Percentiles rank a stretch among this genome's conserved stretches.
Evolutionary conservation across 2,113 vertebrate species (phyloP).

Genomic region (Ctenodactylus gundi): DNA sequence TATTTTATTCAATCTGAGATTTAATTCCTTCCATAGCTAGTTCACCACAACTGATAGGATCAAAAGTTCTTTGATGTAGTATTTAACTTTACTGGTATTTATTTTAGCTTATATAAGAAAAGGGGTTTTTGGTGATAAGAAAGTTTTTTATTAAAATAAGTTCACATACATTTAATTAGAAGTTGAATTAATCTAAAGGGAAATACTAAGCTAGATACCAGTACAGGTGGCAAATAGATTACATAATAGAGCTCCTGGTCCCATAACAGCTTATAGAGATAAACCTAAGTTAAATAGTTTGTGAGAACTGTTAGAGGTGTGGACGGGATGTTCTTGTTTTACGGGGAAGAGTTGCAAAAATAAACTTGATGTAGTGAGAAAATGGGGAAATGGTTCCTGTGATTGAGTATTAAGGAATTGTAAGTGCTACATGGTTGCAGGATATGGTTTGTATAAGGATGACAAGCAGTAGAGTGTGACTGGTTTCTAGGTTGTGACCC

Average conservation of each 20-base stretch:
- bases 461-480: not conserved
- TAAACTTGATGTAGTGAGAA: not conserved
- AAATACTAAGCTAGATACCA: slow-evolving; percentile 17
- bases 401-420: not conserved
- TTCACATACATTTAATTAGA: slow-evolving; percentile 13
- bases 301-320: not conserved
- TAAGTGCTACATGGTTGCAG: not conserved
- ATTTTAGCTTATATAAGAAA: slow-evolving; percentile 26
- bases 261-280: not conserved
- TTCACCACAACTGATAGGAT: not conserved
- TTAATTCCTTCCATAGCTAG: not conserved
- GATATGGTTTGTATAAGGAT: not conserved
- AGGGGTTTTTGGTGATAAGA: slow-evolving; percentile 37
- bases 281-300: not conserved
- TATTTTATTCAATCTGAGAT: not conserved
- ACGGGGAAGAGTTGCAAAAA: not conserved
- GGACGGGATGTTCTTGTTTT: not conserved
- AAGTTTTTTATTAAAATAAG: slow-evolving; percentile 33
- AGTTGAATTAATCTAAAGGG: slow-evolving; percentile 22
- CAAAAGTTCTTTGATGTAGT: slow-evolving; percentile 2
- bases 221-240: not conserved
- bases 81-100: slow-evolving; percentile 38
- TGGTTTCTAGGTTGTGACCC: not conserved
- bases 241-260: not conserved
- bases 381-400: not conserved